phyloP scores from a whole-genome alignment of 2,888 invertebrate species.

The Cryptocephalus moraei region DNA sequence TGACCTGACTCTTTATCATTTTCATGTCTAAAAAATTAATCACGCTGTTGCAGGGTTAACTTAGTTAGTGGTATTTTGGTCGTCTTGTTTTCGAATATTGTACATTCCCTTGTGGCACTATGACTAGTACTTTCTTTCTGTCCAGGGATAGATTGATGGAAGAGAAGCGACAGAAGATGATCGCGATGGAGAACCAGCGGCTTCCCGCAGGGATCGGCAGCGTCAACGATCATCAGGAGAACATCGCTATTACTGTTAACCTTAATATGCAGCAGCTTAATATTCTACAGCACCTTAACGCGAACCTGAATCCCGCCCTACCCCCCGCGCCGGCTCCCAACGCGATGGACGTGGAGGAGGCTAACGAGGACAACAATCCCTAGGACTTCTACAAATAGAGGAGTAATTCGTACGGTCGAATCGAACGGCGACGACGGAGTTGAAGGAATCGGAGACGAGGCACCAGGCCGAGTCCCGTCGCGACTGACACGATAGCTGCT shows the following conservation, averaged over 20 bases:
- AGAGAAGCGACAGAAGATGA: constrained; percentile 72
- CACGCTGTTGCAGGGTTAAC: no score
- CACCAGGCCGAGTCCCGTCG: no score
- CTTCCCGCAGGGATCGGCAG: constrained; percentile 27
- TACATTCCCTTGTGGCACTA: no score
- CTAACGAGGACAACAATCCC: constrained; percentile 11
- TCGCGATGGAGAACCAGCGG: constrained; percentile 44
- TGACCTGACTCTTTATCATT: no score
- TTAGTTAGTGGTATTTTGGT: no score
- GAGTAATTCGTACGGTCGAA: no score
- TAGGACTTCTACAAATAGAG: no score
- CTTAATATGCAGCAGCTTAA: constrained; percentile 36
- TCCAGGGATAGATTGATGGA: constrained; percentile 59
- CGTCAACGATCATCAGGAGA: constrained; percentile 21
- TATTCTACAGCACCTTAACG: constrained; percentile 35
- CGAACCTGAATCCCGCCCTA: constrained; percentile 29
- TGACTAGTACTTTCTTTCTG: background rate
- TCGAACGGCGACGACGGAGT: no score
- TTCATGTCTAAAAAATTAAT: no score
- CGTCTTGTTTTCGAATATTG: no score
- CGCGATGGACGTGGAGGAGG: constrained; percentile 22
- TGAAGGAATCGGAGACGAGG: no score
- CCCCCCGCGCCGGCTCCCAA: constrained; percentile 21
- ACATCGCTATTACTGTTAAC: constrained; percentile 26
- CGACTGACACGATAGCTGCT: no score